Conservation (phyloP, 2,113 vertebrate species). For the Anguilla rostrata region DNA sequence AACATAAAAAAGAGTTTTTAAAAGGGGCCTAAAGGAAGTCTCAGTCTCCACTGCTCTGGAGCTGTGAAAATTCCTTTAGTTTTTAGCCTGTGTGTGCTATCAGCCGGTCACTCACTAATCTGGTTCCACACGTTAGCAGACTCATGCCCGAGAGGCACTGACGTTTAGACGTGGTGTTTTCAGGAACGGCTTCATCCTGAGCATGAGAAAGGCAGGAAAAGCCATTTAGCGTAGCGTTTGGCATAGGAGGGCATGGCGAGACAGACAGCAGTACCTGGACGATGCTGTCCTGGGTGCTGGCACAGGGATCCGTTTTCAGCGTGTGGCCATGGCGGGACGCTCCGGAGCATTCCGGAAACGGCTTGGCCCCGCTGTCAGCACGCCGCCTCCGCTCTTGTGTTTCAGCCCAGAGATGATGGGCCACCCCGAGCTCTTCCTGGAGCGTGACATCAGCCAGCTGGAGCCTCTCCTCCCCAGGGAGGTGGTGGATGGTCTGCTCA, state of each 20-base stretch:
- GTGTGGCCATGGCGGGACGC: not conserved
- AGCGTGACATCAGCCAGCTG: conserved; percentile 81
- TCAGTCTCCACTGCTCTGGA: no score
- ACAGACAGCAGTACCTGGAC: not conserved
- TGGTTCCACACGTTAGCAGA: not conserved
- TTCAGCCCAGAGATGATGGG: conserved; percentile 93
- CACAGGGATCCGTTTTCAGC: not conserved
- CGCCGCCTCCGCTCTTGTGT: conserved; percentile 7
- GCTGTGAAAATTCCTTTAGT: no score
- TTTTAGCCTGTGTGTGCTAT: no score
- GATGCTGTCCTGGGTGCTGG: not conserved
- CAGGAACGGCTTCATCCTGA: not conserved
- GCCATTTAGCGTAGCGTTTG: not conserved
- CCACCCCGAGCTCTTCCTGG: conserved; percentile 80
- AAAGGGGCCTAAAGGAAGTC: no score
- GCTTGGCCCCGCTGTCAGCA: not conserved
- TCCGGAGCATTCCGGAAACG: not conserved
- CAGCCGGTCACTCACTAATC: not conserved
- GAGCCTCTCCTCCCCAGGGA: conserved; percentile 52
- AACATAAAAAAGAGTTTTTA: no score
- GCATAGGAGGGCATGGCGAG: not conserved
- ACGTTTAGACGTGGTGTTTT: not conserved
- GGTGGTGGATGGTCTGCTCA: conserved; percentile 14
- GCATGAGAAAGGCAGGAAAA: not conserved
- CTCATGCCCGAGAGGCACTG: not conserved